A percentile compares a stretch with the other conserved stretches of the same genome.
Evolutionary conservation across 2,113 vertebrate species (phyloP).

Genomic region (Mormyrus lacerda): DNA sequence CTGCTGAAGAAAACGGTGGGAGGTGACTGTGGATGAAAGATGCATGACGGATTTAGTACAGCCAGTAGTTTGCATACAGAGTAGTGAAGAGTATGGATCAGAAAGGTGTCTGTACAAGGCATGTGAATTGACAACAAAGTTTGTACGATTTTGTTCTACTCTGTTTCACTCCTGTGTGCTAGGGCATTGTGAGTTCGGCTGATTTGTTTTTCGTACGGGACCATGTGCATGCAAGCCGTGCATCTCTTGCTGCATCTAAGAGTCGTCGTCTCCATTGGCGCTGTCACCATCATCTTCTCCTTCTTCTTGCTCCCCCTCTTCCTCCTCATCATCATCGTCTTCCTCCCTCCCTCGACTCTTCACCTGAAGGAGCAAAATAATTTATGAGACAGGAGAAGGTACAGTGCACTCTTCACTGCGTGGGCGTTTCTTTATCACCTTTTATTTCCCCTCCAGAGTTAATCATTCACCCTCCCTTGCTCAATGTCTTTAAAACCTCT

Average conservation of each 20-base stretch:
- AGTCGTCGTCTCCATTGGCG: constrained; percentile 58
- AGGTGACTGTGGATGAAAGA: not conserved
- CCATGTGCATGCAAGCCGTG: not conserved
- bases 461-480: not conserved
- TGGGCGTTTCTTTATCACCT: not conserved
- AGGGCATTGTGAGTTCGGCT: not conserved
- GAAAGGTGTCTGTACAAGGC: not conserved
- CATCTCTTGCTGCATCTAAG: constrained; percentile 33
- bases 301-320: constrained; percentile 62
- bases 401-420: not conserved
- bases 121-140: not conserved
- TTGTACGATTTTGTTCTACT: not conserved
- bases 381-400: not conserved
- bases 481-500: not conserved
- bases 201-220: not conserved
- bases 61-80: not conserved
- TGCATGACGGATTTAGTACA: not conserved
- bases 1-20: not conserved
- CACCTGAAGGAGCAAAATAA: constrained; percentile 35
- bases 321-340: constrained; percentile 66
- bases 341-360: constrained; percentile 55
- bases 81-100: not conserved
- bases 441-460: not conserved
- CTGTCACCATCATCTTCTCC: constrained; percentile 55
- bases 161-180: not conserved